phyloP scores from a whole-genome alignment of 2,888 invertebrate species.

The Antitype chi region DNA sequence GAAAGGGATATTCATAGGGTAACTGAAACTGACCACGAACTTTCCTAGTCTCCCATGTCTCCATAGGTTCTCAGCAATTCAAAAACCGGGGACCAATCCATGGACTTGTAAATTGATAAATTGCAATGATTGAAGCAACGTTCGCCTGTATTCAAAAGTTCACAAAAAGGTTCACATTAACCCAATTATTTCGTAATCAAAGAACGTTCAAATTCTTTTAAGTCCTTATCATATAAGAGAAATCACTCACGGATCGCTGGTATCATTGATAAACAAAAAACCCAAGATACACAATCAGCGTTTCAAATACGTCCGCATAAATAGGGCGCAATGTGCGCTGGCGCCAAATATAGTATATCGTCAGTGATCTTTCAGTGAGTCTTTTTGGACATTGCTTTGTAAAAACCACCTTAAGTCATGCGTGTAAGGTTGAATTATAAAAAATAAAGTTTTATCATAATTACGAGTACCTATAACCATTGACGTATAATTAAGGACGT shows the following conservation, averaged over 20 bases:
- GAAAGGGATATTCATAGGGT: neutral
- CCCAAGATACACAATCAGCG: too few species aligned
- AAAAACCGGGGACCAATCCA: neutral
- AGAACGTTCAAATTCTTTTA: conserved; percentile 23
- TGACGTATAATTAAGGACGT: too few species aligned
- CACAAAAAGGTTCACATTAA: conserved; percentile 10
- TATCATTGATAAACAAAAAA: neutral
- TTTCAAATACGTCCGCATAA: too few species aligned
- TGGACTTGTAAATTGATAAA: neutral
- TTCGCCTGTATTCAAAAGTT: neutral
- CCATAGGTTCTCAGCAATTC: neutral
- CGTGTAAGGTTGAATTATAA: too few species aligned
- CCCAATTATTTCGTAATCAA: conserved; percentile 13
- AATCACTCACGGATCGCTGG: conserved; percentile 14
- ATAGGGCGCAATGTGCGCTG: too few species aligned
- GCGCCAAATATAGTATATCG: too few species aligned
- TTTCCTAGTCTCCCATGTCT: neutral
- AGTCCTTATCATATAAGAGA: conserved; percentile 23
- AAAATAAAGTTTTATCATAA: too few species aligned
- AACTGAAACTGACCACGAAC: neutral
- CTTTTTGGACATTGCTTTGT: too few species aligned
- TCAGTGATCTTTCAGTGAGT: too few species aligned
- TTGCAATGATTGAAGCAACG: neutral
- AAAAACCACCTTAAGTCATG: too few species aligned
- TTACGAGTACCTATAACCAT: too few species aligned